Evolutionary conservation across 30 jellyfish, hydroid and myxozoan species (phyloP).

Genomic region (Chrysaora quinquecirrha): DNA sequence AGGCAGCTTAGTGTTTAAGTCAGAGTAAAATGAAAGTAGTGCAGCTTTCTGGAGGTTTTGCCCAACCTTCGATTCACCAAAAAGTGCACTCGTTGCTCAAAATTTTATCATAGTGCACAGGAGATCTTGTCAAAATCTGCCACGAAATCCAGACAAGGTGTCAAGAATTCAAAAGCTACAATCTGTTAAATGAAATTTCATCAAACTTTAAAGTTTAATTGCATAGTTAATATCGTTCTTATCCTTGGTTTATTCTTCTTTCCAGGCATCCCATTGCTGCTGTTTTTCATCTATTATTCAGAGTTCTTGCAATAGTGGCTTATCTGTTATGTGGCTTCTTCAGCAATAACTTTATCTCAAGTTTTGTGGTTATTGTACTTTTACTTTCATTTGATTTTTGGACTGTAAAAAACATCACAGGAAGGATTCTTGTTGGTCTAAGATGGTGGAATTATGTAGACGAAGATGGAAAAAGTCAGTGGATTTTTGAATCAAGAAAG

Average conservation of each 20-base stretch:
- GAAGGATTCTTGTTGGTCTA: conserved; percentile 90
- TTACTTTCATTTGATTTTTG: conserved; percentile 92
- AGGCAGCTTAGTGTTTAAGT: too few relatives aligned
- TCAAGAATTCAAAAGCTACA: too few relatives aligned
- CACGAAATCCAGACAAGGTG: too few relatives aligned
- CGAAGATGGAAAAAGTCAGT: conserved; percentile 96
- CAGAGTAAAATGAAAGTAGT: too few relatives aligned
- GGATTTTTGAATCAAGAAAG: conserved; percentile 96
- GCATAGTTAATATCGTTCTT: background rate
- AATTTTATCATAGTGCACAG: too few relatives aligned
- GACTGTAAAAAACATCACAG: conserved; percentile 95
- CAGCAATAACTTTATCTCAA: conserved; percentile 81
- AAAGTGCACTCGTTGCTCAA: too few relatives aligned
- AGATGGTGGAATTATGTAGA: conserved; percentile 99
- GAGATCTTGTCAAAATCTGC: too few relatives aligned
- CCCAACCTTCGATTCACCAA: too few relatives aligned
- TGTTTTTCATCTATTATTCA: conserved; percentile 80
- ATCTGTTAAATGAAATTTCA: too few relatives aligned
- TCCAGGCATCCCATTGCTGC: conserved; percentile 96
- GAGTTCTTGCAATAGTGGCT: conserved; percentile 77
- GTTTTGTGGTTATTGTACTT: conserved; percentile 79
- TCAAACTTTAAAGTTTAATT: too few relatives aligned
- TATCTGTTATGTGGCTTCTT: conserved; percentile 77
- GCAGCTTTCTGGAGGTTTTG: too few relatives aligned
- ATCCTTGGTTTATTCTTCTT: conserved; percentile 11